A percentile compares a stretch with the other conserved stretches of the same genome.
phyloP scores from a whole-genome alignment of 1,140 invertebrate genomes.

The Drosophila lini region DNA sequence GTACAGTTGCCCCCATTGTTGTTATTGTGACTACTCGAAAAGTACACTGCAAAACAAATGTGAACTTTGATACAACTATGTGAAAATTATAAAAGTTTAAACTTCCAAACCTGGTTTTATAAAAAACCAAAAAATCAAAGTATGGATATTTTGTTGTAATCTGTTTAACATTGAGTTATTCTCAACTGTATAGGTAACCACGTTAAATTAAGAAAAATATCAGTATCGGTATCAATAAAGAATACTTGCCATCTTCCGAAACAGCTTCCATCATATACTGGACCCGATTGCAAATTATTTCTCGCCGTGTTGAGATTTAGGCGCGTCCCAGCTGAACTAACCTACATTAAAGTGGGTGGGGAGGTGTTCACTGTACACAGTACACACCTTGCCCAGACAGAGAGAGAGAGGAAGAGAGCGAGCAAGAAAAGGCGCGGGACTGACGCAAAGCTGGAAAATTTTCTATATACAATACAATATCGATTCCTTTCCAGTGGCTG shows the following conservation, averaged over 20 bases:
- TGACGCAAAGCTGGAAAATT: constrained; percentile 60
- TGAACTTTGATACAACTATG: background rate
- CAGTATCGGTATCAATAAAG: background rate
- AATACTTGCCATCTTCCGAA: too few species aligned
- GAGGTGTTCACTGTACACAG: constrained; percentile 17
- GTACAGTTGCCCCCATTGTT: constrained; percentile 67
- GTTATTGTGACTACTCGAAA: constrained; percentile 24
- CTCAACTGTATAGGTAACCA: too few species aligned
- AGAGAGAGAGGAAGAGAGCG: constrained; percentile 6
- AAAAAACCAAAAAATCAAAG: background rate
- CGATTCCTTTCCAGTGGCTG: constrained; percentile 49
- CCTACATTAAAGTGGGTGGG: constrained; percentile 72
- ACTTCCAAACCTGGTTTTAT: background rate
- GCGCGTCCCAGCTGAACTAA: constrained; percentile 68
- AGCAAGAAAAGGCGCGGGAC: constrained; percentile 17
- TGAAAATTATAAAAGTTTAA: too few species aligned
- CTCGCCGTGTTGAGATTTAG: constrained; percentile 34
- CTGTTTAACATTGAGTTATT: background rate
- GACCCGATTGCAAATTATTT: background rate
- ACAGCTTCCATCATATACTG: background rate
- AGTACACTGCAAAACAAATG: background rate
- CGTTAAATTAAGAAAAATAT: background rate
- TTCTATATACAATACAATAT: constrained; percentile 58
- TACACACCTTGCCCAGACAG: constrained; percentile 48
- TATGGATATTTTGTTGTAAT: background rate